Evolutionary conservation across 2,888 invertebrate genomes (phyloP), one percentile per base, ranked within the genome.

Genomic region (Protonemura montana): DNA sequence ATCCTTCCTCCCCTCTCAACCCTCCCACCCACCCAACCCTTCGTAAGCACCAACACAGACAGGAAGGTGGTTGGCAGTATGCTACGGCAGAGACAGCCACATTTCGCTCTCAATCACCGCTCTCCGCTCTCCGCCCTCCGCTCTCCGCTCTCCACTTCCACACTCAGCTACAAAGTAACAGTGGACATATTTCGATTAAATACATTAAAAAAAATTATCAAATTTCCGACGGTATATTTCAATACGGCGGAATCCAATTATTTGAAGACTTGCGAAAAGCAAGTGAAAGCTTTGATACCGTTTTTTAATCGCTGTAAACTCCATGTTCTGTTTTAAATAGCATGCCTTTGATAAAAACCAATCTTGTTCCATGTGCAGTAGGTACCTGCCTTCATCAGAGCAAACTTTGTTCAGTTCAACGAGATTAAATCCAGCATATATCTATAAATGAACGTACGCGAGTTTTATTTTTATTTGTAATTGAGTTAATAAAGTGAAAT

Each of bases 191-290:
- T 35, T 26, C 82, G 35, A 41, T 26, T 7, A 41, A 83, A 42
- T 42, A 41, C 30, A 82, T 41, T 42, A 83, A 78, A 78, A 78
- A 42, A 35, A 25, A 25, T 83, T 25, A 83, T 83, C 30, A 83
- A 42, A 83, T 83, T 83, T 83, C 82, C 82, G 26, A 41, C 25
- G 82, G 35, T 83, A 83, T 41, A 41, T 83, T 83, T 41, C 82
- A 83, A 83, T 83, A 41, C 82, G 35, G 21, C 35, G 82, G 82
- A 83, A 83, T 41, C 35, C 35, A 83, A 41, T 83, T 41, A 83
- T 83, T 41, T 42, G 35, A 35, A 26, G 82, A 26, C 78, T 83
- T 83, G 42, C 25, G 26, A 41, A n/a, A 13, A 30, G 41, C 82
- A 41, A 35, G 82, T 82, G 42, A 83, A 82, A 35, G 82, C 82